Percentiles rank a stretch among this genome's conserved stretches.
Evolutionary conservation across 1,140 invertebrate species (phyloP).

Genomic region (Belonocnema kinseyi): DNA sequence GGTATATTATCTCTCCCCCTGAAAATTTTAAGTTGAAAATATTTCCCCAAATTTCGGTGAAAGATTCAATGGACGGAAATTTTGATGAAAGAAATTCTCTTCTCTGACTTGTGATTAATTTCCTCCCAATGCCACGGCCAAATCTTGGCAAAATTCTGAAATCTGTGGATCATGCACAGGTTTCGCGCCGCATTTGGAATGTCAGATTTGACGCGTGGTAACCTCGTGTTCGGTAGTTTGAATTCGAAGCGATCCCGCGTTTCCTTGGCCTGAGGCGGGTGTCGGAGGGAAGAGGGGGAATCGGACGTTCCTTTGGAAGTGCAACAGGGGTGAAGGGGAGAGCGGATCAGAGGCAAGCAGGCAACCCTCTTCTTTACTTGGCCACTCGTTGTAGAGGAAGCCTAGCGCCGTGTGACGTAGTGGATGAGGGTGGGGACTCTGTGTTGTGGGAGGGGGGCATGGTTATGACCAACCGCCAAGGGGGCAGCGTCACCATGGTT

Average conservation of each 20-base stretch:
- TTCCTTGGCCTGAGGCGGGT: slow-evolving; percentile 69
- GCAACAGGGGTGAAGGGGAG: slow-evolving; percentile 38
- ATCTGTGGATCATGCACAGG: background rate
- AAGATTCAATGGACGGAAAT: background rate
- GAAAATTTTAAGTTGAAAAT: too few relatives aligned
- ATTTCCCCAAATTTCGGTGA: background rate
- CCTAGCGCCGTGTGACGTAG: slow-evolving; percentile 60
- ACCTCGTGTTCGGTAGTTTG: slow-evolving; percentile 77
- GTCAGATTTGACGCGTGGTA: slow-evolving; percentile 76
- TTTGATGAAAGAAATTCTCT: slow-evolving; percentile 10
- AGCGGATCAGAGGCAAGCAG: slow-evolving; percentile 41
- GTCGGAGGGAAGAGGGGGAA: slow-evolving; percentile 39
- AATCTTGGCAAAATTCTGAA: slow-evolving; percentile 34
- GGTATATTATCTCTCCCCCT: too few relatives aligned
- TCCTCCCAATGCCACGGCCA: slow-evolving; percentile 9
- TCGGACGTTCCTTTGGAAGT: slow-evolving; percentile 29
- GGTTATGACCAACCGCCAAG: slow-evolving; percentile 69
- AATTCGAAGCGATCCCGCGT: slow-evolving; percentile 76
- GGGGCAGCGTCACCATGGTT: slow-evolving; percentile 71
- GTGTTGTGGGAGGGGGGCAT: slow-evolving; percentile 40
- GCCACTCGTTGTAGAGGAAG: slow-evolving; percentile 61
- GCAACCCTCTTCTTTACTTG: slow-evolving; percentile 65
- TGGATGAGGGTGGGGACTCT: slow-evolving; percentile 38
- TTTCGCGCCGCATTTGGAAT: slow-evolving; percentile 55
- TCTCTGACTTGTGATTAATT: slow-evolving; percentile 2